Base-by-base conservation (phyloP, 2,797 vertebrate species). In the Propithecus perrieri region DNA sequence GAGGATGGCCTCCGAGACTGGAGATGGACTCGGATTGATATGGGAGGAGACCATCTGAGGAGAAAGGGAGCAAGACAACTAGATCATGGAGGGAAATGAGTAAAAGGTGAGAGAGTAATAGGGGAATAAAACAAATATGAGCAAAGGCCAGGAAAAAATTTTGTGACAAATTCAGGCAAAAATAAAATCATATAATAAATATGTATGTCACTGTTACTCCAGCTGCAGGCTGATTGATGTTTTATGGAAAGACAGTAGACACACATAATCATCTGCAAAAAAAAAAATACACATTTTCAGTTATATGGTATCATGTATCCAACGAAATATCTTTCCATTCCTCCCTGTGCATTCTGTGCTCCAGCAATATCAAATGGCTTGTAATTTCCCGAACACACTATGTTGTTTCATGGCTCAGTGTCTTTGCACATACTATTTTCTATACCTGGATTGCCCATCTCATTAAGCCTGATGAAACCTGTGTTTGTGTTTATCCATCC, bases 111-210 rank as follows among this genome's bases (percentile, higher is more conserved):
- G 50, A 80, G 76, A 81, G 33, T 20, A 50, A 65, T 53, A 12
- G 3, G 65, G 65, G 46, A 86, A 33, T 35, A 41, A 22, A 61
- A 63, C 75, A 69, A 57, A 76, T 67, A 41, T 2, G 75, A 93
- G 10, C 50, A 38, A 79, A 76, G 61, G 75, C 67, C 2, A 6
- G 85, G 78, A 69, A 75, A 14, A 22, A 18, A 65, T 61, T 83
- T 22, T 89, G 75, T 85, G 81, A 94, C 90, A 83, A 93, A 92
- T 95, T 97, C 94, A 94, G 93, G 71, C 81, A 85, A 94, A 97
- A 95, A 69, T 57, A 92, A 96, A 96, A 89, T 80, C 55, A 71
- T 83, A n/a, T 85, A 71, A 69, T 96, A 97, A 95, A 90, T 71
- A 81, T 33, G 46, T 81, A 50, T 91, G 92, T 90, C 81, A 89